Conservation (phyloP, 2,888 invertebrate genomes). For the Trichogramma dendrolimi region DNA sequence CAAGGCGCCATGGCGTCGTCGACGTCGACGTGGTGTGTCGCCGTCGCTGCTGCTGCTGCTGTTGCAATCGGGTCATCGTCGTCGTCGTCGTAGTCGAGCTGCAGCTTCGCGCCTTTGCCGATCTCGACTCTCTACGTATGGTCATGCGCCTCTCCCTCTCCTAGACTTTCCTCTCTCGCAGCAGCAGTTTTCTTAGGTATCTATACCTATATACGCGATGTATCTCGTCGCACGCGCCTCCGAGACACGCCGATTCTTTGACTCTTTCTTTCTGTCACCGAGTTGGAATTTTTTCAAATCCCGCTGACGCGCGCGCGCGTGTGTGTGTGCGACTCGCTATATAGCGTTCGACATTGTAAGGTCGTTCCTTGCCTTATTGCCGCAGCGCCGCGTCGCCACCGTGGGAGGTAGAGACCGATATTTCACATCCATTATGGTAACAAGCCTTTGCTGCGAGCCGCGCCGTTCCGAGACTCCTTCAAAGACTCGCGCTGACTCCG, state of each 20-base stretch:
- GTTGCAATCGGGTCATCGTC: constrained; percentile 40
- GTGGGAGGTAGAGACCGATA: background rate
- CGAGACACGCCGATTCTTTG: background rate
- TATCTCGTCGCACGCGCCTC: constrained; percentile 2
- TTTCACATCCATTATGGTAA: constrained; percentile 6
- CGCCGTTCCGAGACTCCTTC: no score
- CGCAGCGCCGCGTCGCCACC: constrained; percentile 8
- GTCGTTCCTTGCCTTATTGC: constrained; percentile 18
- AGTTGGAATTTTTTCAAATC: constrained; percentile 13
- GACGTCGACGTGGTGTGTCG: constrained; percentile 13
- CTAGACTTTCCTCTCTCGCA: no score
- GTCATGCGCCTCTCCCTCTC: constrained; percentile 3
- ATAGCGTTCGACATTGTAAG: constrained; percentile 19
- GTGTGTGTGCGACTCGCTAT: no score
- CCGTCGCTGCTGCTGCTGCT: constrained; percentile 20
- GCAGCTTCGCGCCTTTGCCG: background rate
- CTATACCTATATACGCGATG: no score
- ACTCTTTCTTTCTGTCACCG: background rate
- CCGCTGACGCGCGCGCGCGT: background rate
- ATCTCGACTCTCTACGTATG: constrained; percentile 22
- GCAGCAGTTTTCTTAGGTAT: no score
- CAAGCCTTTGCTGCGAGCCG: constrained; percentile 2
- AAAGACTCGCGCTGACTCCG: no score
- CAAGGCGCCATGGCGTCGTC: constrained; percentile 1
- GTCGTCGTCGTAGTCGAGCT: constrained; percentile 5